Conservation (phyloP, 2,797 vertebrate genomes). For the Urosaurus nigricauda region DNA sequence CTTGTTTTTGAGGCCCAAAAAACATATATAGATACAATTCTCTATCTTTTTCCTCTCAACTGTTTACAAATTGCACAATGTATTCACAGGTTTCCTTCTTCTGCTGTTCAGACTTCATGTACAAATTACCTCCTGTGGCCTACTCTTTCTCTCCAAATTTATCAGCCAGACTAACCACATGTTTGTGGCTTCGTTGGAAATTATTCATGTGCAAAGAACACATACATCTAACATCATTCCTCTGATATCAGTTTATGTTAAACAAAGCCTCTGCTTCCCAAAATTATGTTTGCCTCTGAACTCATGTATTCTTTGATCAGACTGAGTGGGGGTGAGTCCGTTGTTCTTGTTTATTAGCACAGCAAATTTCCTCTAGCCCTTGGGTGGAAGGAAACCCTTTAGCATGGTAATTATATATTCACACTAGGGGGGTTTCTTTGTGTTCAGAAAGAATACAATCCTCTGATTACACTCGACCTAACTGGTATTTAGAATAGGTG, state of each 20-base stretch:
- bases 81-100: not conserved
- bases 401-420: slow-evolving; percentile 73
- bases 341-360: slow-evolving; percentile 73
- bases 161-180: slow-evolving; percentile 4
- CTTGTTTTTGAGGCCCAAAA: not conserved
- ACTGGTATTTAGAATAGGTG: slow-evolving; percentile 74
- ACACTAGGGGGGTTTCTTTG: slow-evolving; percentile 71
- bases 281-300: slow-evolving; percentile 66
- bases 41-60: not conserved
- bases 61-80: not conserved
- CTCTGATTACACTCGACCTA: slow-evolving; percentile 77
- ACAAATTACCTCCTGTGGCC: not conserved
- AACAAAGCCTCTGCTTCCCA: slow-evolving; percentile 62
- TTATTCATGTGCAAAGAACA: slow-evolving; percentile 55
- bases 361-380: slow-evolving; percentile 62
- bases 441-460: slow-evolving; percentile 76
- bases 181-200: slow-evolving; percentile 60
- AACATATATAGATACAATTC: too few species aligned
- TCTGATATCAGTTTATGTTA: slow-evolving; percentile 72
- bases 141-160: slow-evolving; percentile 40
- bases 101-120: not conserved
- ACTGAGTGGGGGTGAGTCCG: slow-evolving; percentile 64
- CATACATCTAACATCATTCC: slow-evolving; percentile 47
- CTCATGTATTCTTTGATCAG: slow-evolving; percentile 73
- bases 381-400: slow-evolving; percentile 68